A percentile compares a stretch with the other conserved stretches of the same genome.
Conservation (phyloP, 1,140 invertebrate genomes). For the Mercenaria mercenaria region DNA sequence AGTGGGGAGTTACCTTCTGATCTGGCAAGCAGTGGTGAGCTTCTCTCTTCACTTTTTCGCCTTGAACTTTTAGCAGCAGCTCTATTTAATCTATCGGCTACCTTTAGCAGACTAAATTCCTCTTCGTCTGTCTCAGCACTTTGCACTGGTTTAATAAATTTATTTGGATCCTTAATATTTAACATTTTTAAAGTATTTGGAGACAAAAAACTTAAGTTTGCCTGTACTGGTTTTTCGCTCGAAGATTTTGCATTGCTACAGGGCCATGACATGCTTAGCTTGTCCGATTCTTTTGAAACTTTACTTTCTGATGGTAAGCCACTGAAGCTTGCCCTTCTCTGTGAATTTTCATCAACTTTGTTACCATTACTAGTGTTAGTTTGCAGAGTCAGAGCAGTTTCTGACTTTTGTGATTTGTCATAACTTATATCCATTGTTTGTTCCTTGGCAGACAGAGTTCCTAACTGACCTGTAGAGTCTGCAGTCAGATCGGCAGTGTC, state of each 20-base stretch:
- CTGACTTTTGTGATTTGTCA: background rate
- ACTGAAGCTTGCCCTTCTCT: slow-evolving; percentile 48
- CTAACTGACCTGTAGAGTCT: background rate
- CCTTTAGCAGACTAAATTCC: slow-evolving; percentile 77
- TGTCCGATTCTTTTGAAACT: background rate
- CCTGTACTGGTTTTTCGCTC: background rate
- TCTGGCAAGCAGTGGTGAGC: background rate
- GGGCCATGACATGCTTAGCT: slow-evolving; percentile 51
- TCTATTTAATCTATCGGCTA: slow-evolving; percentile 81
- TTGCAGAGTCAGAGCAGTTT: background rate
- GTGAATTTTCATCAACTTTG: background rate
- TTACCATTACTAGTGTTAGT: background rate
- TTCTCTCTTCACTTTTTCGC: slow-evolving; percentile 49
- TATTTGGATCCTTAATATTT: slow-evolving; percentile 75
- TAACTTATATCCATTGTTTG: background rate
- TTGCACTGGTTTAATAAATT: slow-evolving; percentile 43
- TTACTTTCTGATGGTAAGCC: background rate
- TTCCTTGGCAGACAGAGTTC: background rate
- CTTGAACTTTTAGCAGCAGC: slow-evolving; percentile 77
- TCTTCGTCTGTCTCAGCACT: background rate
- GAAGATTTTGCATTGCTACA: slow-evolving; percentile 1
- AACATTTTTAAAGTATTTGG: slow-evolving; percentile 80
- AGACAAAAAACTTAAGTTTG: slow-evolving; percentile 75
- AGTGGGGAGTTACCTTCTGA: background rate
- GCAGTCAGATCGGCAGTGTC: slow-evolving; percentile 2